phyloP scores from a whole-genome alignment of 2,888 invertebrate species.

The Phortica magna region DNA sequence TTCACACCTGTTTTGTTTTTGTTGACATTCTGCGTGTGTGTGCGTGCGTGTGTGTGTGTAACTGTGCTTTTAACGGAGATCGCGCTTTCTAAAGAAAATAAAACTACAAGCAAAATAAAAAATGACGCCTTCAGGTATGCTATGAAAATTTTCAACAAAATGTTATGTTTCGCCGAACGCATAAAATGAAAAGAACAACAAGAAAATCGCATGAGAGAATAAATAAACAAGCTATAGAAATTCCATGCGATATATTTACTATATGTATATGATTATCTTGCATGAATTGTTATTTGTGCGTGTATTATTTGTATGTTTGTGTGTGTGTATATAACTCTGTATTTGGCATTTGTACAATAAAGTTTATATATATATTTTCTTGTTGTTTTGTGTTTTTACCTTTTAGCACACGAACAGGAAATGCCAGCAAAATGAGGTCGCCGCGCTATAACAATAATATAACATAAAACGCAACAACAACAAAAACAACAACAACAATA shows the following conservation, averaged over 20 bases:
- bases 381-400: background rate
- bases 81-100: background rate
- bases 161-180: background rate
- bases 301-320: background rate
- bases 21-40: background rate
- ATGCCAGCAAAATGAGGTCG: conserved; percentile 29
- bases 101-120: background rate
- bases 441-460: background rate
- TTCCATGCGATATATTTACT: background rate
- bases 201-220: conserved; percentile 10
- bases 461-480: background rate
- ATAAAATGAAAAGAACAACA: background rate
- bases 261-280: background rate
- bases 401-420: conserved; percentile 18
- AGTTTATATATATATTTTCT: too few species aligned
- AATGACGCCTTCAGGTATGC: conserved; percentile 23
- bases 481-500: conserved; percentile 9
- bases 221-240: background rate
- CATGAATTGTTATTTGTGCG: background rate
- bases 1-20: too few species aligned
- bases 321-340: background rate
- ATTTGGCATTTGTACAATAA: too few species aligned
- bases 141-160: background rate
- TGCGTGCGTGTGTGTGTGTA: background rate
- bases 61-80: background rate